Conservation (phyloP, 2,888 invertebrate species). For the Peribatodes rhomboidaria region DNA sequence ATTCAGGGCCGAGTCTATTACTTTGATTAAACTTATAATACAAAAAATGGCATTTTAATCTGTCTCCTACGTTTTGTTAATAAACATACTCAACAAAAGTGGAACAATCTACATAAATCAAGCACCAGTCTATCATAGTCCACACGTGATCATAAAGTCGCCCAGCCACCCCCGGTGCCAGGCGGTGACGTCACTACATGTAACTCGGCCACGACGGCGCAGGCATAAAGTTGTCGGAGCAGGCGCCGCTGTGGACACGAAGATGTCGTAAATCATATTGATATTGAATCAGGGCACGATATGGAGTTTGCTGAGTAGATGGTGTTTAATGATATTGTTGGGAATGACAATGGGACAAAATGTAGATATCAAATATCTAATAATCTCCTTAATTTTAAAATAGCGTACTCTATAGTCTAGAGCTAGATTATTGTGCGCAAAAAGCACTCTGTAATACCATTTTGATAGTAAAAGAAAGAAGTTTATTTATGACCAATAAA, state of each 20-base stretch:
- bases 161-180: conserved; percentile 18
- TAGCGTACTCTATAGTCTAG: no score
- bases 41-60: no score
- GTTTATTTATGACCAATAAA: no score
- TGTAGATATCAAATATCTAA: no score
- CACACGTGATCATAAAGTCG: conserved; percentile 37
- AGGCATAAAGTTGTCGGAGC: conserved; percentile 73
- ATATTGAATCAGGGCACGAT: conserved; percentile 34
- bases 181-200: conserved; percentile 17
- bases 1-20: no score
- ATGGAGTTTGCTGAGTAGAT: neutral
- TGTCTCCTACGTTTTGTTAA: no score
- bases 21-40: no score
- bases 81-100: conserved; percentile 9
- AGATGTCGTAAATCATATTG: conserved; percentile 67
- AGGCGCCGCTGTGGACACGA: conserved; percentile 70
- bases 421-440: no score
- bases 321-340: conserved; percentile 20
- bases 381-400: no score
- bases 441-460: no score
- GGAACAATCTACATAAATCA: conserved; percentile 21
- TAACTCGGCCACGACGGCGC: conserved; percentile 61
- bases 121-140: conserved; percentile 19
- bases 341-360: conserved; percentile 6
- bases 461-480: no score